Conservation (phyloP, 1,140 invertebrate species). For the Spodoptera frugiperda region DNA sequence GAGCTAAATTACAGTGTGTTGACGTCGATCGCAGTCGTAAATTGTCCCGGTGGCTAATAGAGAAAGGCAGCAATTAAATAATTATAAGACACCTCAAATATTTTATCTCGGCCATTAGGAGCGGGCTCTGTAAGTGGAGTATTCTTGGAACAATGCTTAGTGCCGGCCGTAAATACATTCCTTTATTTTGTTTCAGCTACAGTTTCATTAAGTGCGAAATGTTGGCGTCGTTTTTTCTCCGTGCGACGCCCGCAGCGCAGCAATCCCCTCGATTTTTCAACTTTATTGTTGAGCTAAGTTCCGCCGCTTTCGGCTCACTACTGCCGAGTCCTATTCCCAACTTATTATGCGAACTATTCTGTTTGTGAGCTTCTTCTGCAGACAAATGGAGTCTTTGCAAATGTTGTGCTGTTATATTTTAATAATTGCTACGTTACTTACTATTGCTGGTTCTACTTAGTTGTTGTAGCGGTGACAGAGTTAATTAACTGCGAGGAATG, state of each 20-base stretch:
- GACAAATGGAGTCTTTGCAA: conserved; percentile 35
- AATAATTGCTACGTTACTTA: conserved; percentile 33
- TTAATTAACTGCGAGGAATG: conserved; percentile 37
- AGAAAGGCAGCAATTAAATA: conserved; percentile 27
- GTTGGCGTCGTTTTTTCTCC: conserved; percentile 79
- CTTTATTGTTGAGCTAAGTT: conserved; percentile 79
- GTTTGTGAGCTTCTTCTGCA: conserved; percentile 24
- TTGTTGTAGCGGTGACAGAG: conserved; percentile 20
- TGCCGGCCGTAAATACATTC: conserved; percentile 72
- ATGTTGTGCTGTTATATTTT: conserved; percentile 42
- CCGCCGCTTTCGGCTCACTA: conserved; percentile 65
- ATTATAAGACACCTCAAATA: conserved; percentile 60
- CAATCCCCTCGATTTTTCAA: conserved; percentile 81
- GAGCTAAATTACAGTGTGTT: no score
- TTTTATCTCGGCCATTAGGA: conserved; percentile 70
- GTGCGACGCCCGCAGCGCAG: conserved; percentile 73
- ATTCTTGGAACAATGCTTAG: conserved; percentile 75
- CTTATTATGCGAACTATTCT: conserved; percentile 66
- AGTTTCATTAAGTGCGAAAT: conserved; percentile 84
- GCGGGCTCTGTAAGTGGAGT: conserved; percentile 56
- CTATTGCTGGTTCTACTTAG: conserved; percentile 7
- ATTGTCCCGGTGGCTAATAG: background rate
- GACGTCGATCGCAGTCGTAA: no score
- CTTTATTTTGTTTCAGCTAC: conserved; percentile 81
- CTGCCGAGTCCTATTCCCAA: conserved; percentile 63